Percentiles rank a stretch among this genome's conserved stretches.
Conservation (phyloP, 2,888 invertebrate genomes). For the Deilephila porcellus region DNA sequence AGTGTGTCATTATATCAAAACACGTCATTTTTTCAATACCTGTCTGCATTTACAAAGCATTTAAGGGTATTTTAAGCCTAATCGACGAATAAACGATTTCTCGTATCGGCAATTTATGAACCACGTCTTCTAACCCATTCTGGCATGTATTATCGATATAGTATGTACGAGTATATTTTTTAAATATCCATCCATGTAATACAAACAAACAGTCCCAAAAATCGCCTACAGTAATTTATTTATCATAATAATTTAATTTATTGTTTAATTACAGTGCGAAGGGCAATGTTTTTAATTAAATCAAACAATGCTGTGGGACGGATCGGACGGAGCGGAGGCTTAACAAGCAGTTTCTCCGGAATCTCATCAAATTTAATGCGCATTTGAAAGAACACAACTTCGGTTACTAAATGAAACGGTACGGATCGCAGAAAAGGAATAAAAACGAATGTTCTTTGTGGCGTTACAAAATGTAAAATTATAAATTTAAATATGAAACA, state of each 20-base stretch:
- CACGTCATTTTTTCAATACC: too few species aligned
- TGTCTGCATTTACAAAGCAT: too few species aligned
- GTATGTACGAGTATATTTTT: too few species aligned
- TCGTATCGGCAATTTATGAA: too few species aligned
- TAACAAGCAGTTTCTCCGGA: constrained; percentile 45
- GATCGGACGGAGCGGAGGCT: constrained; percentile 27
- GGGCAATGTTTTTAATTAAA: constrained; percentile 16
- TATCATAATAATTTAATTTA: constrained; percentile 7
- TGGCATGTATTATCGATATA: too few species aligned
- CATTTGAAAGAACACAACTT: constrained; percentile 50
- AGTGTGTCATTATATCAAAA: too few species aligned
- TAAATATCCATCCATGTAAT: background rate
- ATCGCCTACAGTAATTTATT: background rate
- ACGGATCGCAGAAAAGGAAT: constrained; percentile 40
- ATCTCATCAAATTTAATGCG: constrained; percentile 49
- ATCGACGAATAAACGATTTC: too few species aligned
- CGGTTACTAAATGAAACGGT: constrained; percentile 44
- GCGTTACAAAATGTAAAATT: too few species aligned
- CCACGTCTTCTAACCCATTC: too few species aligned
- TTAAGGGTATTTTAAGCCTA: too few species aligned
- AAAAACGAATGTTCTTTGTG: background rate
- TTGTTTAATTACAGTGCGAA: constrained; percentile 42
- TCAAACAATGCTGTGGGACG: constrained; percentile 19
- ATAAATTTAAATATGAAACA: too few species aligned
- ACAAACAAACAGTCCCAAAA: background rate